These are phyloP conservation scores for Noctilio leporinus DNA, from an alignment of 2,113 vertebrate genomes.

Conservation along the genomic window DNA sequence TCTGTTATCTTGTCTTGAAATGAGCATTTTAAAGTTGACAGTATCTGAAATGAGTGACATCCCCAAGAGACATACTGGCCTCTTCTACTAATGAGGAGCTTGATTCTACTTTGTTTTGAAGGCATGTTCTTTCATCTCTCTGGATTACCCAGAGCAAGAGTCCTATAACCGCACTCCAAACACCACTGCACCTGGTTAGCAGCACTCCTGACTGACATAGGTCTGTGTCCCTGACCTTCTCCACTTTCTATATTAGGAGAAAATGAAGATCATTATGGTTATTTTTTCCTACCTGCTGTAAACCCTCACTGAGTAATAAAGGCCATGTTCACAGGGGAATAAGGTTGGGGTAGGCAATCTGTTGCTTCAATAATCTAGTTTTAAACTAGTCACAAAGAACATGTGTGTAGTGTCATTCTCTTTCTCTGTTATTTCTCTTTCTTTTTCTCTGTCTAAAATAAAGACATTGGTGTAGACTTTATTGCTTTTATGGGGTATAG, in stretches of 20 bases:
- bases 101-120: slow-evolving; percentile 28
- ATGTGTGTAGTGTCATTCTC: neutral
- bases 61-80: neutral
- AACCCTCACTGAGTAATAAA: neutral
- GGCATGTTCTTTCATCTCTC: slow-evolving; percentile 7
- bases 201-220: neutral
- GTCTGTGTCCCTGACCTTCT: neutral
- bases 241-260: neutral
- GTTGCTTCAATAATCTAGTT: neutral
- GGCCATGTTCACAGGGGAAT: neutral
- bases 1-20: neutral
- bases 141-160: neutral
- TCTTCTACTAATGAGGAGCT: slow-evolving; percentile 47
- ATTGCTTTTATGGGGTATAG: neutral
- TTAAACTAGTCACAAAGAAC: neutral
- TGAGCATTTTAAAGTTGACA: neutral
- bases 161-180: slow-evolving; percentile 5
- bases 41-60: neutral
- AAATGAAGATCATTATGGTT: neutral
- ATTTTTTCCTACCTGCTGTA: neutral
- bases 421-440: neutral
- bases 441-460: neutral
- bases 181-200: neutral
- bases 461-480: neutral
- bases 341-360: accelerated